phyloP scores from a whole-genome alignment of 2,797 vertebrate species.

The Gastrophryne carolinensis region DNA sequence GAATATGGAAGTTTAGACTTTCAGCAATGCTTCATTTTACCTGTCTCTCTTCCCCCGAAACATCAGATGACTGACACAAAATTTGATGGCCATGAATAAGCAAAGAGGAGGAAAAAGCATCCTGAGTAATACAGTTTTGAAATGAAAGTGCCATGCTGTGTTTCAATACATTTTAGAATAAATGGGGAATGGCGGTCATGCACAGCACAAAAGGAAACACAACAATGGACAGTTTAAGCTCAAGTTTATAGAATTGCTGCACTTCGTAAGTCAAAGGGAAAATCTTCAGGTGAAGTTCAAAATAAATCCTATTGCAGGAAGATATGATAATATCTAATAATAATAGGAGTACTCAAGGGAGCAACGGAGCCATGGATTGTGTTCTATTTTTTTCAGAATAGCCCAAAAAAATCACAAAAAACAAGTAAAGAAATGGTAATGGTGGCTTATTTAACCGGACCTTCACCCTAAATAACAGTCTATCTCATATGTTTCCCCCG shows the following conservation, averaged over 20 bases:
- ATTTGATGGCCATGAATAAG: slow-evolving; percentile 35
- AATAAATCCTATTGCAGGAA: slow-evolving; percentile 8
- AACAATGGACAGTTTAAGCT: slow-evolving; percentile 21
- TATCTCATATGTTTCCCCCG: too few relatives aligned
- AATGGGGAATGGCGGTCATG: neutral
- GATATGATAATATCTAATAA: slow-evolving; percentile 24
- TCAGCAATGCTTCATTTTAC: slow-evolving; percentile 13
- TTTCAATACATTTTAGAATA: slow-evolving; percentile 13
- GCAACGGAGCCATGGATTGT: slow-evolving; percentile 4
- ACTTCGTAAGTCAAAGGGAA: slow-evolving; percentile 23
- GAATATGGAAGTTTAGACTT: neutral
- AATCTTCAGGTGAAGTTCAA: slow-evolving; percentile 14
- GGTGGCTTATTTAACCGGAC: slow-evolving; percentile 4
- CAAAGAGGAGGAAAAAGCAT: neutral
- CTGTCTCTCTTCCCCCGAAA: neutral
- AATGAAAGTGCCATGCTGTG: slow-evolving; percentile 17
- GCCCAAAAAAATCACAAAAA: slow-evolving; percentile 18
- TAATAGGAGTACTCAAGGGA: slow-evolving; percentile 9
- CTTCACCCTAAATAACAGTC: too few relatives aligned
- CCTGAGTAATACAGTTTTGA: neutral
- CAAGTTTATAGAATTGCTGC: neutral
- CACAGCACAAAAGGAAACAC: neutral
- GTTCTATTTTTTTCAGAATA: neutral
- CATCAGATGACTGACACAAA: slow-evolving; percentile 36
- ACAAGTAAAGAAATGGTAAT: slow-evolving; percentile 3